Conservation (phyloP, 2,113 vertebrate genomes). For the Phainopepla nitens region DNA sequence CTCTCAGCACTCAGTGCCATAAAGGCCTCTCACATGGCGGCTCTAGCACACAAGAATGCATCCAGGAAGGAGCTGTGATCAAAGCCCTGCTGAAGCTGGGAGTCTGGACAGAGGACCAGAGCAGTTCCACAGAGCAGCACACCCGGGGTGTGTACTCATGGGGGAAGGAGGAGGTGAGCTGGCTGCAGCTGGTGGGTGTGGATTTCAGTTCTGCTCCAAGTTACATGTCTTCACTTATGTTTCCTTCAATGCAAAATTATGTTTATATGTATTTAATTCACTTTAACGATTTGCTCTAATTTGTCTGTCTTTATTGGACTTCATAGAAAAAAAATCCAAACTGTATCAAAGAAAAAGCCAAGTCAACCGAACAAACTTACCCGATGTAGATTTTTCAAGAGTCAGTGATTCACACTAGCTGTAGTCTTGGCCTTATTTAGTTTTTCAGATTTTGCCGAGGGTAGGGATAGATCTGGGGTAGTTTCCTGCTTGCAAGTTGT, state of each 20-base stretch:
- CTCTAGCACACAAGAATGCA: conserved; percentile 34
- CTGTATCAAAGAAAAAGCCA: background rate
- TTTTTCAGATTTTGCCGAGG: background rate
- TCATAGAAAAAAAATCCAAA: background rate
- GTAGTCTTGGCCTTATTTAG: background rate
- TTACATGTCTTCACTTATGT: background rate
- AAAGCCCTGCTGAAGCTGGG: background rate
- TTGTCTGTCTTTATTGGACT: background rate
- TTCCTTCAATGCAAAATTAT: background rate
- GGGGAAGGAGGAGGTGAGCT: conserved; percentile 34
- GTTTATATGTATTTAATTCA: background rate
- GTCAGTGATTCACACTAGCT: background rate
- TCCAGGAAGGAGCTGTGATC: conserved; percentile 11
- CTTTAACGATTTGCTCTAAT: background rate
- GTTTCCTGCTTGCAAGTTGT: background rate
- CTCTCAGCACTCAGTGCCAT: conserved; percentile 38
- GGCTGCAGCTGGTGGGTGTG: background rate
- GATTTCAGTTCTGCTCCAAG: conserved; percentile 27
- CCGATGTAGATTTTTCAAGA: background rate
- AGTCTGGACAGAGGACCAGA: background rate
- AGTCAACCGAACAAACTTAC: background rate
- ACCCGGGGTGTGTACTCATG: background rate
- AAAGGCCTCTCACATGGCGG: conserved; percentile 28
- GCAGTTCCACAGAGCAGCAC: conserved; percentile 18
- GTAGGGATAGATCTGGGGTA: background rate